Evolutionary conservation across 2,797 vertebrate genomes (phyloP).

Genomic region (Oreonectes daqikongensis): DNA sequence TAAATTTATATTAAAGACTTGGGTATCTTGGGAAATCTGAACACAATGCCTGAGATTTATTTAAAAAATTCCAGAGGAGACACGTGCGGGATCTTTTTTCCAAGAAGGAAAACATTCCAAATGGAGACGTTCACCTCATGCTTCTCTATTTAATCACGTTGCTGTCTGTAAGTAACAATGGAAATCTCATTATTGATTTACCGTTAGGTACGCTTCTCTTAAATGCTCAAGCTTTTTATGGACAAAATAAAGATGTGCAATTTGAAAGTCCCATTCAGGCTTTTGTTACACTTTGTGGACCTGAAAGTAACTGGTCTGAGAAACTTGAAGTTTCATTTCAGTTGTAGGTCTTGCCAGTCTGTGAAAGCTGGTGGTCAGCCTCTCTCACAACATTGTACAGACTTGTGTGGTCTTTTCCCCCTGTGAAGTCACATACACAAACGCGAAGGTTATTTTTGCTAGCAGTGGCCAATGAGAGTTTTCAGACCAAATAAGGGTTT

Average conservation of each 20-base stretch:
- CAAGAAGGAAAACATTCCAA: not conserved
- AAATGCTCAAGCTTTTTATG: conserved; percentile 3
- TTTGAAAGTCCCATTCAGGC: not conserved
- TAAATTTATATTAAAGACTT: not conserved
- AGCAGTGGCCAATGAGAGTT: conserved; percentile 69
- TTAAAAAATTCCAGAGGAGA: not conserved
- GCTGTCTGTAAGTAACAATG: not conserved
- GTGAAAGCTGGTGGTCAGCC: conserved; percentile 34
- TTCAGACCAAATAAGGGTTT: conserved; percentile 80
- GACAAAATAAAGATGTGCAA: not conserved
- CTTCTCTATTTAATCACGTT: not conserved
- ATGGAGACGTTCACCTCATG: too few species aligned
- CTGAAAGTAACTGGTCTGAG: conserved; percentile 27
- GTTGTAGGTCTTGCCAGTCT: conserved; percentile 35
- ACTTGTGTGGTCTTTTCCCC: conserved; percentile 76
- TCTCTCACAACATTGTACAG: conserved; percentile 41
- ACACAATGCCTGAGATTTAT: not conserved
- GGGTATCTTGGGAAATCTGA: not conserved
- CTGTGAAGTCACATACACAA: conserved; percentile 75
- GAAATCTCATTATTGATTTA: not conserved
- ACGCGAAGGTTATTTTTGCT: conserved; percentile 76
- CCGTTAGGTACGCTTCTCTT: not conserved
- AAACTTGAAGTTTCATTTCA: conserved; percentile 33
- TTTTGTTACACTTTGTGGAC: conserved; percentile 4
- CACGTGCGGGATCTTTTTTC: not conserved